Evolutionary conservation across 2,797 vertebrate species (phyloP).

Genomic region (Eulemur coronatus): DNA sequence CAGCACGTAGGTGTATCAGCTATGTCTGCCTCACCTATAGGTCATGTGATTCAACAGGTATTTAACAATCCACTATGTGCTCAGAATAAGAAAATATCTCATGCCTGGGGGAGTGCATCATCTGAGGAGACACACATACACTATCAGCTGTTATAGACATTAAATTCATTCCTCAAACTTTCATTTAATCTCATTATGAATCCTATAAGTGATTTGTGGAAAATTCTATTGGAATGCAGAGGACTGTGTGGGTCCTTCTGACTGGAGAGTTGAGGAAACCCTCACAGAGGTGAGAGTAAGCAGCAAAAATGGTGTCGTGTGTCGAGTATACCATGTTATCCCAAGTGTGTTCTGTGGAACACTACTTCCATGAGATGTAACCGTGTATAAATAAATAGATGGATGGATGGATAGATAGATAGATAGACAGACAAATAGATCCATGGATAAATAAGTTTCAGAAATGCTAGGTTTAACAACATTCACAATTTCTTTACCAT

Average conservation of each 20-base stretch:
- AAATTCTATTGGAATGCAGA: not conserved
- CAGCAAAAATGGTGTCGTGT: not conserved
- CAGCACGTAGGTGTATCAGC: not conserved
- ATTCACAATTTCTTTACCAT: not conserved
- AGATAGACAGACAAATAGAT: not conserved
- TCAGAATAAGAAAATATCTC: conserved; percentile 16
- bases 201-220: not conserved
- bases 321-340: not conserved
- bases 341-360: not conserved
- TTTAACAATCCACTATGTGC: not conserved
- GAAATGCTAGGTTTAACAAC: not conserved
- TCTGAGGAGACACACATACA: not conserved
- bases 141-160: not conserved
- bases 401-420: not conserved
- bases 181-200: not conserved
- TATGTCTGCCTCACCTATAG: not conserved
- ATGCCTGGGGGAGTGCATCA: not conserved
- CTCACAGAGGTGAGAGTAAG: not conserved
- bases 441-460: not conserved
- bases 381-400: not conserved
- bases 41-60: not conserved
- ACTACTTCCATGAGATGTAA: not conserved
- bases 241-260: not conserved
- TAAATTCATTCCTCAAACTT: not conserved
- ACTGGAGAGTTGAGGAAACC: not conserved